Conservation (phyloP, 2,888 invertebrate species). For the Scaptomyza tumidula region DNA sequence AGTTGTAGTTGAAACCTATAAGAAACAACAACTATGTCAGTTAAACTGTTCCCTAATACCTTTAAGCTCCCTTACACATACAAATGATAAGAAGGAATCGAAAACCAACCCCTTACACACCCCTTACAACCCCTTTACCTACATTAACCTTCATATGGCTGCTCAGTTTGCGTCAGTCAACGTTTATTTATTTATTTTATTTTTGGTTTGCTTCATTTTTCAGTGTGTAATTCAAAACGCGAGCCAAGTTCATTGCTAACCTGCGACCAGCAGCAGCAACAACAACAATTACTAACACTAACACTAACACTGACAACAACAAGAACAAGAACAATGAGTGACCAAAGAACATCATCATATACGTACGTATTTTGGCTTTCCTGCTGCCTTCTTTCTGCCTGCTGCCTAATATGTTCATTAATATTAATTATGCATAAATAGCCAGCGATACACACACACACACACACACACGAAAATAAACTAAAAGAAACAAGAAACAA, state of each 20-base stretch:
- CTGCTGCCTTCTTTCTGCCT: constrained; percentile 45
- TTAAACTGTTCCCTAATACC: not conserved
- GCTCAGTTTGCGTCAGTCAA: not conserved
- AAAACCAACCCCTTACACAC: not conserved
- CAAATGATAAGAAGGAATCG: not conserved
- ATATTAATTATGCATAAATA: constrained; percentile 75
- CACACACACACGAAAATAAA: constrained; percentile 11
- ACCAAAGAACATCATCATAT: constrained; percentile 30
- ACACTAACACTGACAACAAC: not conserved
- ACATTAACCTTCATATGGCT: not conserved
- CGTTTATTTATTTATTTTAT: not conserved
- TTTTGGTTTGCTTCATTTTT: not conserved
- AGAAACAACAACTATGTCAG: too few species aligned
- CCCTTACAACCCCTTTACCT: too few species aligned
- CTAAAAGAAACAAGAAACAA: constrained; percentile 1
- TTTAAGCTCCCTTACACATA: not conserved
- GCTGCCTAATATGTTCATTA: constrained; percentile 72
- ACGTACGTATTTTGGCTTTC: constrained; percentile 18
- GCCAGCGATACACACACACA: constrained; percentile 27
- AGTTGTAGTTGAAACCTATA: too few species aligned
- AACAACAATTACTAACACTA: constrained; percentile 5
- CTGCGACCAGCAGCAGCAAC: constrained; percentile 54
- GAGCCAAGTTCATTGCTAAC: constrained; percentile 66
- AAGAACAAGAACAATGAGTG: constrained; percentile 5
- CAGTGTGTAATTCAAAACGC: constrained; percentile 66